These are phyloP conservation scores for Axea sp. DNA, from an alignment of 2,888 invertebrate species.

Conservation along the genomic window DNA sequence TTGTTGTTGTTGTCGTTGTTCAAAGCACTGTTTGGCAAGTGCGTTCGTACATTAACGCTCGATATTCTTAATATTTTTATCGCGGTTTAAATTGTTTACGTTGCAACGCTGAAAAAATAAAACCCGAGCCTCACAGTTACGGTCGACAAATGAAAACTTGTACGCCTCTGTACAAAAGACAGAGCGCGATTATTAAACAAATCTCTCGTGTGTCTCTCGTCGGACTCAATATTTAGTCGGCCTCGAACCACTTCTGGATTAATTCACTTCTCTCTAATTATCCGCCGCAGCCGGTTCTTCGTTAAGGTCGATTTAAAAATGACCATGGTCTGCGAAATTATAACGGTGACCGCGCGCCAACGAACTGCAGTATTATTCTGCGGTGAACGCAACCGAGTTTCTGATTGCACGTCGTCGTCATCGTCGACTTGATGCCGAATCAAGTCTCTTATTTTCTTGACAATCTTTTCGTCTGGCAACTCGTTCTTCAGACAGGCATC, in stretches of 20 bases:
- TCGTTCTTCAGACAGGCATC: conserved; percentile 1
- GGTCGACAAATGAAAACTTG: neutral
- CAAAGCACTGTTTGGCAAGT: too few species aligned
- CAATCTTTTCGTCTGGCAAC: conserved; percentile 2
- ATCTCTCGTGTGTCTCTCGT: conserved; percentile 22
- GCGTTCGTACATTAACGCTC: too few species aligned
- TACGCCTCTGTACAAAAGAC: conserved; percentile 1
- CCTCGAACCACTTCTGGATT: conserved; percentile 52
- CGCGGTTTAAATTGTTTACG: too few species aligned
- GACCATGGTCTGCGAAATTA: conserved; percentile 52
- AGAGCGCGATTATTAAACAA: conserved; percentile 13
- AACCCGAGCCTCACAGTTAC: too few species aligned
- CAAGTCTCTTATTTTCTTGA: conserved; percentile 6
- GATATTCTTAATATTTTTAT: too few species aligned
- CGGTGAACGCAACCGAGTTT: conserved; percentile 30
- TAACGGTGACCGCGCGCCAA: conserved; percentile 53
- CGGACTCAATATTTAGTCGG: conserved; percentile 38
- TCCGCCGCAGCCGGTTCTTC: conserved; percentile 51
- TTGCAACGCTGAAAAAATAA: too few species aligned
- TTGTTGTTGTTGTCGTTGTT: too few species aligned
- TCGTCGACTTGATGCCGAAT: neutral
- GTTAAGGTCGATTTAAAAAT: conserved; percentile 52
- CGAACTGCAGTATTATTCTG: conserved; percentile 37
- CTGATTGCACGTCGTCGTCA: conserved; percentile 29
- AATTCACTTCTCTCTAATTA: conserved; percentile 55